Percentiles rank a stretch among this genome's conserved stretches.
phyloP scores from a whole-genome alignment of 2,888 invertebrate genomes.

The Volucella zonaria region DNA sequence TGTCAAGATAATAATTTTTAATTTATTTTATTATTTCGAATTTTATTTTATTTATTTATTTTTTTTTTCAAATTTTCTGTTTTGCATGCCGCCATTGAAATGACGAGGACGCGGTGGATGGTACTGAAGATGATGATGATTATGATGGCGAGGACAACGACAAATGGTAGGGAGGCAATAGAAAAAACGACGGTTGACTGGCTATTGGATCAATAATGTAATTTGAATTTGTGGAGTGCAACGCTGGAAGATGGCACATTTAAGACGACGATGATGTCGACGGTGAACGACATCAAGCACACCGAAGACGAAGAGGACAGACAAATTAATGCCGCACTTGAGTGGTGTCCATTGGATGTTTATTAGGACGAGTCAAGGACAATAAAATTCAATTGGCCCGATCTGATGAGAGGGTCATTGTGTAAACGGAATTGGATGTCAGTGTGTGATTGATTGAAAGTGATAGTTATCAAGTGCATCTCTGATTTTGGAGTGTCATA shows the following conservation, averaged over 20 bases:
- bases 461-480: conserved; percentile 3
- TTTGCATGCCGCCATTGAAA: conserved; percentile 22
- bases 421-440: conserved; percentile 52
- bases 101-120: conserved; percentile 41
- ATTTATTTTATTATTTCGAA: conserved; percentile 69
- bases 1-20: conserved; percentile 69
- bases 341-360: conserved; percentile 72
- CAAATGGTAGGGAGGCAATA: conserved; percentile 35
- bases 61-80: conserved; percentile 5
- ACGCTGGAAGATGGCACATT: conserved; percentile 38
- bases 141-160: conserved; percentile 4
- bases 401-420: conserved; percentile 53
- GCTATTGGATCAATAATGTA: conserved; percentile 71
- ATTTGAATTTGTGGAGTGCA: conserved; percentile 73
- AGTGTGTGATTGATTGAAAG: conserved; percentile 60
- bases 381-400: conserved; percentile 67
- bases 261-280: conserved; percentile 38
- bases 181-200: conserved; percentile 60
- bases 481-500: background rate
- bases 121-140: conserved; percentile 19
- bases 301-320: conserved; percentile 47
- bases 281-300: background rate
- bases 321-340: conserved; percentile 69
- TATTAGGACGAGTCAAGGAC: conserved; percentile 69
- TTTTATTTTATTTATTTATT: conserved; percentile 18